A percentile compares a stretch with the other conserved stretches of the same genome.
Evolutionary conservation across 2,113 vertebrate genomes (phyloP).

Genomic region (Crotalus viridis): DNA sequence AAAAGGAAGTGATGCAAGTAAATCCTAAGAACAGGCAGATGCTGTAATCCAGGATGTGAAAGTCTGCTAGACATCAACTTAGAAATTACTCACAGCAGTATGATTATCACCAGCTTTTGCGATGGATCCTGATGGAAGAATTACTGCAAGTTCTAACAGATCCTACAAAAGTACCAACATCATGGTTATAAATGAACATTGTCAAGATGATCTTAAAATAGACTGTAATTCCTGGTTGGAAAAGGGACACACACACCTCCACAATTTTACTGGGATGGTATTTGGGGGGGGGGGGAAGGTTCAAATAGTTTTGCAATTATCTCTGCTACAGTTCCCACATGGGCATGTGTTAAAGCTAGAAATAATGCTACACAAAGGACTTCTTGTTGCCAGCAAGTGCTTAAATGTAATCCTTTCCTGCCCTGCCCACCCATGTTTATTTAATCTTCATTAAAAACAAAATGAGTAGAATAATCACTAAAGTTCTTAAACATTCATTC

Average conservation of each 20-base stretch:
- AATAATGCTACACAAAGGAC: neutral
- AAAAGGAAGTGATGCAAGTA: slow-evolving; percentile 1
- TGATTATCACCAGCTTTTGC: neutral
- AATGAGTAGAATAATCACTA: slow-evolving; percentile 15
- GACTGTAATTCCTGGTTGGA: neutral
- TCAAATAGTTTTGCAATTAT: neutral
- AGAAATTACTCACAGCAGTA: neutral
- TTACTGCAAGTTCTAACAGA: neutral
- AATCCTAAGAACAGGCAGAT: neutral
- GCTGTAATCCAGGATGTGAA: slow-evolving; percentile 5
- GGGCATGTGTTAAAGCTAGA: neutral
- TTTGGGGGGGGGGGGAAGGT: neutral
- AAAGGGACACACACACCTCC: no score
- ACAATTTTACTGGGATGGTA: neutral
- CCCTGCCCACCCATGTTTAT: slow-evolving; percentile 17
- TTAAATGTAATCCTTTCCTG: slow-evolving; percentile 9
- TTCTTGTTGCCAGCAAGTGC: neutral
- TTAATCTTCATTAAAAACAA: slow-evolving; percentile 27
- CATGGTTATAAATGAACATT: neutral
- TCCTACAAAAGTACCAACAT: neutral
- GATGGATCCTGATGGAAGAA: neutral
- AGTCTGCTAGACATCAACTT: neutral
- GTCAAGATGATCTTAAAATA: neutral
- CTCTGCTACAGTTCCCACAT: neutral
- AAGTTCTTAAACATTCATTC: slow-evolving; percentile 5